phyloP scores from a whole-genome alignment of 2,113 vertebrate species.

The Ictidomys tridecemlineatus region DNA sequence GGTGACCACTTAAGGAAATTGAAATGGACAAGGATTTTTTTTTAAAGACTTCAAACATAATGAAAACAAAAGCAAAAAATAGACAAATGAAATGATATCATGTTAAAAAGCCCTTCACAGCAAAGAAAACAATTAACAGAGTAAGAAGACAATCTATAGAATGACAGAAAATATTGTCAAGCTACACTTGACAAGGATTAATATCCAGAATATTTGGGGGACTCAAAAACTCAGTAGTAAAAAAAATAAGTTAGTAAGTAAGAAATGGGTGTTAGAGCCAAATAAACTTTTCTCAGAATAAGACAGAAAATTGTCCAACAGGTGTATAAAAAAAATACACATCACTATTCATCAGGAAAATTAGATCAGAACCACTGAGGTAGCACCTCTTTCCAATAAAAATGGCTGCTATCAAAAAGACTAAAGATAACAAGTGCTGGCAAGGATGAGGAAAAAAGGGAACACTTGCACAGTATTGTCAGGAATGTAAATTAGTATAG shows the following conservation, averaged over 20 bases:
- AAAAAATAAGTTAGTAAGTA: neutral
- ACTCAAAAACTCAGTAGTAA: neutral
- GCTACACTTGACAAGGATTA: neutral
- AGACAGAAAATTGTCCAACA: neutral
- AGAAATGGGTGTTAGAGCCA: neutral
- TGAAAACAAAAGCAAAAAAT: neutral
- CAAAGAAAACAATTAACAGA: neutral
- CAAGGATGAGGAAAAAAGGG: neutral
- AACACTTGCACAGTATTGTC: no score
- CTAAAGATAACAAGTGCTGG: neutral
- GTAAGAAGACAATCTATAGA: neutral
- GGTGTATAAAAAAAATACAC: neutral
- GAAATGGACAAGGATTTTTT: neutral
- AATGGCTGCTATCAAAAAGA: neutral
- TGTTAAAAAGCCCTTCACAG: neutral
- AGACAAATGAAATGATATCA: no score
- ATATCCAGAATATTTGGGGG: neutral
- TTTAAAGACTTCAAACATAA: neutral
- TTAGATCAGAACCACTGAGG: rapidly evolving
- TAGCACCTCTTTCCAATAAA: neutral
- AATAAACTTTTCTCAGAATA: neutral
- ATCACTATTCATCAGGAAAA: neutral
- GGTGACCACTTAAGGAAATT: neutral
- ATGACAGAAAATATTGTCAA: neutral
- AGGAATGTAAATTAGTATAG: neutral